These are phyloP conservation scores for Brachionichthys hirsutus DNA, from an alignment of 2,113 vertebrate genomes.

Conservation along the genomic window DNA sequence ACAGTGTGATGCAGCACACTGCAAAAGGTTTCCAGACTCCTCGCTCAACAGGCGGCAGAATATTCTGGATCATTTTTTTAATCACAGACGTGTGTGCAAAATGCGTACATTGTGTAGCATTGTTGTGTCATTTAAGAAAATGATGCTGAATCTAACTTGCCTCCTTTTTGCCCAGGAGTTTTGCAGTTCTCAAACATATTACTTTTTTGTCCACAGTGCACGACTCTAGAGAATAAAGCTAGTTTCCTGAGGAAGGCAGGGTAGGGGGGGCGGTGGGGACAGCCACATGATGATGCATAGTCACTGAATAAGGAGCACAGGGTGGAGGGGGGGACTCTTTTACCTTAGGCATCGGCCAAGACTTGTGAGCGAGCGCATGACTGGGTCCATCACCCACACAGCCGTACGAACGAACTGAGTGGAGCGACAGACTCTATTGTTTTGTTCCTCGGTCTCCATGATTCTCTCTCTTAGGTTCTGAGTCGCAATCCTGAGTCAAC, in stretches of 20 bases:
- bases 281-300: slow-evolving; percentile 63
- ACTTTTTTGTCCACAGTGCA: slow-evolving; percentile 41
- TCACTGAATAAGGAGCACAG: slow-evolving; percentile 72
- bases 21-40: no score
- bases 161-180: no score
- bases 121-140: no score
- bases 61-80: no score
- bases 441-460: slow-evolving; percentile 75
- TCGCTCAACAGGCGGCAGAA: no score
- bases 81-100: no score
- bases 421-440: slow-evolving; percentile 70
- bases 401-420: slow-evolving; percentile 74
- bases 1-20: no score
- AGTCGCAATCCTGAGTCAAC: slow-evolving; percentile 80
- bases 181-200: slow-evolving; percentile 14
- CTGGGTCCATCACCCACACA: slow-evolving; percentile 67
- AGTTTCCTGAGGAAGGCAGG: slow-evolving; percentile 40
- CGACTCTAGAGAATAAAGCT: slow-evolving; percentile 32
- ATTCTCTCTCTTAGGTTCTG: slow-evolving; percentile 76
- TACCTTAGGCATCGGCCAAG: slow-evolving; percentile 80
- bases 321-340: slow-evolving; percentile 70
- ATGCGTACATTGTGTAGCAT: no score
- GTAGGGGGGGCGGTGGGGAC: slow-evolving; percentile 23
- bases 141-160: no score
- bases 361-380: slow-evolving; percentile 71